phyloP scores from a whole-genome alignment of 1,140 invertebrate species.

The Chymomyza costata region DNA sequence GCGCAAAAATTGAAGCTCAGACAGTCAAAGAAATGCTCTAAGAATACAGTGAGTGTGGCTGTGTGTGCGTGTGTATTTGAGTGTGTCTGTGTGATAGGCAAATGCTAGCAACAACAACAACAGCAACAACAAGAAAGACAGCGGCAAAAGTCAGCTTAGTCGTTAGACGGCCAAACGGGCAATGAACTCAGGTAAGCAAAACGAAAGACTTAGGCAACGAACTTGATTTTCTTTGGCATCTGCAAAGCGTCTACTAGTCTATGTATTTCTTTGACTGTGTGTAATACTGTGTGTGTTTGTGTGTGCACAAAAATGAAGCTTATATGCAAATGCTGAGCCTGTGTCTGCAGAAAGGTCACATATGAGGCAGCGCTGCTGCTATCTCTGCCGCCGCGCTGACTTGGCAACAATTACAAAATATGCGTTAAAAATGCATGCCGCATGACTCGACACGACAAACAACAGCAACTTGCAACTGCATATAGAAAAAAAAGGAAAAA shows the following conservation, averaged over 20 bases:
- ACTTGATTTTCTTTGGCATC: no score
- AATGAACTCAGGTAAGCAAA: conserved; percentile 43
- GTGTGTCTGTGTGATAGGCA: no score
- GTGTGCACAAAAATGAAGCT: conserved; percentile 16
- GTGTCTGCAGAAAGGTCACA: conserved; percentile 56
- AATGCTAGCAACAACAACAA: not conserved
- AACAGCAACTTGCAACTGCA: conserved; percentile 13
- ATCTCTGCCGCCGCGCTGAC: not conserved
- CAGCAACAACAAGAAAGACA: conserved; percentile 13
- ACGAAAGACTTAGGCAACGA: conserved; percentile 35
- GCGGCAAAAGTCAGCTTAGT: conserved; percentile 38
- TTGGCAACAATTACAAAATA: conserved; percentile 67
- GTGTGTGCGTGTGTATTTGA: no score
- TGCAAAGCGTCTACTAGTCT: no score
- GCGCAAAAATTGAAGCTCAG: not conserved
- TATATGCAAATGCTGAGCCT: conserved; percentile 58
- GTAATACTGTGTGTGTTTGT: conserved; percentile 1
- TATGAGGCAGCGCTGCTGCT: conserved; percentile 33
- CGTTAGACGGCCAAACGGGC: conserved; percentile 29
- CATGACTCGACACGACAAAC: conserved; percentile 60
- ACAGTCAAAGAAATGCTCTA: no score
- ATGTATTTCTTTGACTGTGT: conserved; percentile 17
- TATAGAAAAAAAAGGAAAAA: conserved; percentile 6
- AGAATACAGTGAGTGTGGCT: no score
- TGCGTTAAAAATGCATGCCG: conserved; percentile 69